A percentile compares a stretch with the other conserved stretches of the same genome.
These are phyloP conservation scores for Misgurnus anguillicaudatus DNA, from an alignment of 2,113 vertebrate genomes.

Conservation along the genomic window DNA sequence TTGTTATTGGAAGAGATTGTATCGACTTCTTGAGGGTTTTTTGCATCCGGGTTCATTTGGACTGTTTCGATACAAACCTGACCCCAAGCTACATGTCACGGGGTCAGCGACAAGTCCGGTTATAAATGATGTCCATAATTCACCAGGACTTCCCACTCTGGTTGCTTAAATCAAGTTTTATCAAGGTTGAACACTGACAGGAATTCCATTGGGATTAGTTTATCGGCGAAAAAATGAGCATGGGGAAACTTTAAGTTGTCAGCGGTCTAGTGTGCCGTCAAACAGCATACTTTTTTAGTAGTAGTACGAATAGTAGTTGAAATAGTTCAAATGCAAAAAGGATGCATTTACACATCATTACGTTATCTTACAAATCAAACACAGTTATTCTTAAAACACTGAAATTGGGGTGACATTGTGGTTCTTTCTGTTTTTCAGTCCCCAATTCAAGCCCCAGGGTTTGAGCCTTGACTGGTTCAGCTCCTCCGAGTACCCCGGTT, in stretches of 20 bases:
- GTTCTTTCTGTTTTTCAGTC: no score
- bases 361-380: no score
- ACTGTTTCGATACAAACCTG: slow-evolving; percentile 15
- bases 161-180: slow-evolving; percentile 50
- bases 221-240: slow-evolving; percentile 23
- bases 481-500: no score
- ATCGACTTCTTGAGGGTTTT: slow-evolving; percentile 9
- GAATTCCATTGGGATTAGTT: slow-evolving; percentile 39
- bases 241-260: slow-evolving; percentile 26
- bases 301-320: not conserved
- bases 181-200: slow-evolving; percentile 37
- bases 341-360: no score
- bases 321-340: no score
- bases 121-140: slow-evolving; percentile 42
- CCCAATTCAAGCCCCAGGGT: no score
- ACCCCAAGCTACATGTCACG: not conserved
- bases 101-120: slow-evolving; percentile 18
- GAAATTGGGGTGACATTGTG: no score
- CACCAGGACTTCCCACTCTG: slow-evolving; percentile 40
- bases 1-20: slow-evolving; percentile 33
- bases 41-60: not conserved
- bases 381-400: no score
- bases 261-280: not conserved
- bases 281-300: not conserved
- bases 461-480: no score